These are phyloP conservation scores for Geococcyx californianus DNA, from an alignment of 2,113 vertebrate species.

Conservation along the genomic window DNA sequence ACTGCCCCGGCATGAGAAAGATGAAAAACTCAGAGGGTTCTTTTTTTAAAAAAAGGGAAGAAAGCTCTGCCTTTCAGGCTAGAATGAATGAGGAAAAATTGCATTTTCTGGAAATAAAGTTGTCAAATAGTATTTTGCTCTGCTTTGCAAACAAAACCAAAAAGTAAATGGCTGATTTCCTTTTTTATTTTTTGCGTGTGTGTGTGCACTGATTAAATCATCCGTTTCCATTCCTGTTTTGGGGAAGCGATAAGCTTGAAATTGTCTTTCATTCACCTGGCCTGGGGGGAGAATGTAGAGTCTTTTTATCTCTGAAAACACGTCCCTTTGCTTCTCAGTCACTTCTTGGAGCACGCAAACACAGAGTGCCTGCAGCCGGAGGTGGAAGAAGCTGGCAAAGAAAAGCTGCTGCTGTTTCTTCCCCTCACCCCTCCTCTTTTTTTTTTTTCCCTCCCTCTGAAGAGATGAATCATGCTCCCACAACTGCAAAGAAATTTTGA, in stretches of 20 bases:
- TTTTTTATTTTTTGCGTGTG: too few species aligned
- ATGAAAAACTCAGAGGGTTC: not conserved
- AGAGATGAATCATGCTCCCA: slow-evolving; percentile 75
- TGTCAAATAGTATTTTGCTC: not conserved
- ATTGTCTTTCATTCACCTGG: slow-evolving; percentile 14
- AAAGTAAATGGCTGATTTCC: not conserved
- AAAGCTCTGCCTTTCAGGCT: not conserved
- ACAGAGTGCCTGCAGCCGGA: not conserved
- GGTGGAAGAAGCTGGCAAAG: slow-evolving; percentile 4
- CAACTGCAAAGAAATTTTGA: slow-evolving; percentile 73
- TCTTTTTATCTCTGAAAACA: not conserved
- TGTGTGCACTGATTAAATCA: slow-evolving; percentile 9
- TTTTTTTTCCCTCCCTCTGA: not conserved
- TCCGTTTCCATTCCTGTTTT: slow-evolving; percentile 35
- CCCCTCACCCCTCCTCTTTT: not conserved
- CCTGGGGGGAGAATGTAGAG: not conserved
- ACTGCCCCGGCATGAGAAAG: not conserved
- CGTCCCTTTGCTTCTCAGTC: not conserved
- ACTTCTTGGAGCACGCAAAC: not conserved
- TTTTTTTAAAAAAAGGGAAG: too few species aligned
- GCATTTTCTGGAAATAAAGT: not conserved
- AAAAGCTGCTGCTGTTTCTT: not conserved
- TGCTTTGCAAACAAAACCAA: not conserved
- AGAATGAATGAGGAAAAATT: not conserved
- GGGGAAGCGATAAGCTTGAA: not conserved